Evolutionary conservation across 2,888 invertebrate genomes (phyloP).

Genomic region (Bembecia ichneumoniformis): DNA sequence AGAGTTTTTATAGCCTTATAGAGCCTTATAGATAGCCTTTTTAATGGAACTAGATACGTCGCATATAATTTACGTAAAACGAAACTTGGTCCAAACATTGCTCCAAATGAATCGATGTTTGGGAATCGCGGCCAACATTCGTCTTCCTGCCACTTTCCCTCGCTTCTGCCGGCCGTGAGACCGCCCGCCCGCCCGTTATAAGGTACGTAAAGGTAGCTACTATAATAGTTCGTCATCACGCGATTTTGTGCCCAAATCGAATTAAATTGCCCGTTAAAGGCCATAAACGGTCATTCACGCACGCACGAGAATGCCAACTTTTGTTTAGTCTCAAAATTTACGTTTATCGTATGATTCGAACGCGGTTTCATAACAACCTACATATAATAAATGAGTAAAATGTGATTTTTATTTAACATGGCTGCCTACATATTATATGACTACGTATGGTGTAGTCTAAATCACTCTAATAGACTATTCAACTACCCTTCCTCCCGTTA

Average conservation of each 20-base stretch:
- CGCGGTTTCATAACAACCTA: too few species aligned
- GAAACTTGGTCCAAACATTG: not conserved
- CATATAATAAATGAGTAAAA: too few species aligned
- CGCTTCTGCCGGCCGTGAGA: conserved; percentile 43
- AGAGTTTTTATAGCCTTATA: too few species aligned
- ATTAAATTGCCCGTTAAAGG: conserved; percentile 2
- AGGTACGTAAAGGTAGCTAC: conserved; percentile 28
- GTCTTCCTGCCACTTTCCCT: conserved; percentile 41
- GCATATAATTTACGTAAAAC: not conserved
- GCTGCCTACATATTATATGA: too few species aligned
- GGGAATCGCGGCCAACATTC: not conserved
- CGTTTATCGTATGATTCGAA: not conserved
- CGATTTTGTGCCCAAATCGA: conserved; percentile 25
- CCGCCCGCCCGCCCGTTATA: conserved; percentile 16
- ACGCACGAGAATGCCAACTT: not conserved
- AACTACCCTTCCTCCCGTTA: too few species aligned
- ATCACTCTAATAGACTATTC: too few species aligned
- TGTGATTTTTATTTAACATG: too few species aligned
- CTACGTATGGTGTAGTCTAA: too few species aligned
- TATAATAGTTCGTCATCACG: conserved; percentile 19
- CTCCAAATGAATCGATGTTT: not conserved
- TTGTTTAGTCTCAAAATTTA: not conserved
- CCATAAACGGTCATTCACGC: not conserved
- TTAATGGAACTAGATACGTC: too few species aligned
- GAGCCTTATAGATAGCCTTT: too few species aligned